Percentiles rank a stretch among this genome's conserved stretches.
phyloP scores from a whole-genome alignment of 53 echinoderm and acorn worm genomes.

The Antedon mediterranea region DNA sequence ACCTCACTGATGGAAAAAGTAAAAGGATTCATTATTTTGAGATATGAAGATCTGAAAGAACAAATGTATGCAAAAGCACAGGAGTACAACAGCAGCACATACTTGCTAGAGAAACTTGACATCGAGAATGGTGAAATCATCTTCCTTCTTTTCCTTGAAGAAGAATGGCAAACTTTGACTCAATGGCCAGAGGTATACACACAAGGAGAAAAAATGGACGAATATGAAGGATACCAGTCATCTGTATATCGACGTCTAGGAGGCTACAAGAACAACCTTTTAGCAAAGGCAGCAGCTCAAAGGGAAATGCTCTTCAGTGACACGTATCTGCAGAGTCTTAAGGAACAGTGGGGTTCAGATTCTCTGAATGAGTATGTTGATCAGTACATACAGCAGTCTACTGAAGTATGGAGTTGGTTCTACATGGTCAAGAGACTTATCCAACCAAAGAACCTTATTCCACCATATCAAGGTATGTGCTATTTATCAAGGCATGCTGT shows the following conservation, averaged over 20 bases:
- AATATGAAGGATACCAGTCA: neutral
- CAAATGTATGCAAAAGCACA: neutral
- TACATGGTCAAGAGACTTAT: conserved; percentile 9
- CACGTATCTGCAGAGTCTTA: neutral
- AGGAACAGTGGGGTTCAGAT: neutral
- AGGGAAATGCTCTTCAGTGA: neutral
- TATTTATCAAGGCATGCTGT: no score
- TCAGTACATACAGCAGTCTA: neutral
- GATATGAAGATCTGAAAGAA: neutral
- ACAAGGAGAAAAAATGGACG: neutral
- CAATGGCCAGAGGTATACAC: neutral
- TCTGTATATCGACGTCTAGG: neutral
- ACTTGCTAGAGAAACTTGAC: conserved; percentile 29
- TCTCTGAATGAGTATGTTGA: neutral
- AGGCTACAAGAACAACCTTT: neutral
- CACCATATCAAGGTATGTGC: conserved; percentile 44
- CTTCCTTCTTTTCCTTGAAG: conserved; percentile 20
- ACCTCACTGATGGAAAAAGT: no score
- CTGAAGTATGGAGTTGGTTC: neutral
- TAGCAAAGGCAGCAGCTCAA: neutral
- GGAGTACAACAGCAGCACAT: neutral
- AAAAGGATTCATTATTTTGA: no score
- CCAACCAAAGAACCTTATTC: conserved; percentile 36
- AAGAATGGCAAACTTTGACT: neutral
- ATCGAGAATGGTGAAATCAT: conserved; percentile 47